Percentiles rank a stretch among this genome's conserved stretches.
phyloP scores from a whole-genome alignment of 2,797 vertebrate genomes.

The Parauchenoglanis punctatus region DNA sequence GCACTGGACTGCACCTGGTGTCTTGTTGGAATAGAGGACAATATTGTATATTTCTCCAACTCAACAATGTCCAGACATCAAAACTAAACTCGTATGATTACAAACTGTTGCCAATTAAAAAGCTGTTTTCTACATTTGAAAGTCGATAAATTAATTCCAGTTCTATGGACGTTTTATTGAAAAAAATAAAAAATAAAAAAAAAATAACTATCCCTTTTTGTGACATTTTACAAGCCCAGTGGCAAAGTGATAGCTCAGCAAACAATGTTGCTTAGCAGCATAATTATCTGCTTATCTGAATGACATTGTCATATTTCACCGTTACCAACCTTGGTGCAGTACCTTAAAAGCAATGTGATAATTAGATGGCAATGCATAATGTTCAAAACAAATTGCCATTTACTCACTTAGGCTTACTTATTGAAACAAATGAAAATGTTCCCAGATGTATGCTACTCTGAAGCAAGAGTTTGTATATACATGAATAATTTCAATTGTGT shows the following conservation, averaged over 20 bases:
- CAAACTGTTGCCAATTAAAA: background rate
- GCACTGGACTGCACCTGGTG: background rate
- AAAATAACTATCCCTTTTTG: background rate
- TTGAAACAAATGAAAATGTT: conserved; percentile 28
- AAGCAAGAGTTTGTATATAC: background rate
- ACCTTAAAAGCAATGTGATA: conserved; percentile 34
- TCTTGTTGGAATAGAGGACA: background rate
- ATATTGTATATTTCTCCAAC: background rate
- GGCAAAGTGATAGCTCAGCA: conserved; percentile 30
- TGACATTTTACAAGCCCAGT: conserved; percentile 37
- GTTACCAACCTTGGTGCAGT: conserved; percentile 38
- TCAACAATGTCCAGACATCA: background rate
- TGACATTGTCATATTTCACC: background rate
- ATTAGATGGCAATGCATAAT: conserved; percentile 31
- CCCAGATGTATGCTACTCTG: background rate
- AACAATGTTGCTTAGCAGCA: conserved; percentile 52
- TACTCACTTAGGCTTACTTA: background rate
- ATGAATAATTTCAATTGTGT: background rate
- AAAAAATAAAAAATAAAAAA: background rate
- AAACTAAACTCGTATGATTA: background rate
- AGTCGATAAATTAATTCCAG: background rate
- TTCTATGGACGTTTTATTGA: background rate
- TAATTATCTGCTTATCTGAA: conserved; percentile 34
- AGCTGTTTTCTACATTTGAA: background rate
- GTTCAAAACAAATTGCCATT: background rate